Evolutionary conservation across 2,113 vertebrate species (phyloP).

Genomic region (Embiotoca jacksoni): DNA sequence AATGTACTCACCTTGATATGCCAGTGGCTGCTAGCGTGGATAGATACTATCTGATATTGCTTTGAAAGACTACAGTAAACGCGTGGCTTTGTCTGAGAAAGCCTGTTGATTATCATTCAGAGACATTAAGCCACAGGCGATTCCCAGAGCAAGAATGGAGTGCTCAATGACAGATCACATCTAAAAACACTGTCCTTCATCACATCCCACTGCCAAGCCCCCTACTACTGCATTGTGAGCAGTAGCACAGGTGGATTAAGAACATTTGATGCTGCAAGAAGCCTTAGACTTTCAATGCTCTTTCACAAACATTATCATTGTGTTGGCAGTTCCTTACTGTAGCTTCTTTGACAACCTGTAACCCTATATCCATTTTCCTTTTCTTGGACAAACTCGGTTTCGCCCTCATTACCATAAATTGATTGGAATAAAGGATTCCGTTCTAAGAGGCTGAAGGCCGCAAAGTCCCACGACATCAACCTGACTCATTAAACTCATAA

Average conservation of each 20-base stretch:
- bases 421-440: slow-evolving; percentile 72
- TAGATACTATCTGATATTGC: slow-evolving; percentile 33
- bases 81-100: slow-evolving; percentile 11
- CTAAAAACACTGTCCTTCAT: slow-evolving; percentile 41
- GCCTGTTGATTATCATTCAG: slow-evolving; percentile 55
- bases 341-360: slow-evolving; percentile 42
- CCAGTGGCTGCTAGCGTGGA: slow-evolving; percentile 25
- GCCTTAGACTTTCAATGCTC: slow-evolving; percentile 40
- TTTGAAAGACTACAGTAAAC: slow-evolving; percentile 32
- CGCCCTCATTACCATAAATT: slow-evolving; percentile 75
- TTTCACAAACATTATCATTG: slow-evolving; percentile 58
- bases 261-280: slow-evolving; percentile 11
- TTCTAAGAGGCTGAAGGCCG: slow-evolving; percentile 54
- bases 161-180: slow-evolving; percentile 40
- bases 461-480: slow-evolving; percentile 58
- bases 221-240: slow-evolving; percentile 34
- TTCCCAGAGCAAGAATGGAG: slow-evolving; percentile 35
- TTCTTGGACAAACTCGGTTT: slow-evolving; percentile 55
- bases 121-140: slow-evolving; percentile 36
- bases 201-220: slow-evolving; percentile 20
- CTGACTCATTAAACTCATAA: slow-evolving; percentile 73
- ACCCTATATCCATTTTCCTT: slow-evolving; percentile 51
- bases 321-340: slow-evolving; percentile 39
- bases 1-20: slow-evolving; percentile 48
- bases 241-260: slow-evolving; percentile 32